These are phyloP conservation scores for Aegithalos caudatus DNA, from an alignment of 2,113 vertebrate genomes.

Conservation along the genomic window DNA sequence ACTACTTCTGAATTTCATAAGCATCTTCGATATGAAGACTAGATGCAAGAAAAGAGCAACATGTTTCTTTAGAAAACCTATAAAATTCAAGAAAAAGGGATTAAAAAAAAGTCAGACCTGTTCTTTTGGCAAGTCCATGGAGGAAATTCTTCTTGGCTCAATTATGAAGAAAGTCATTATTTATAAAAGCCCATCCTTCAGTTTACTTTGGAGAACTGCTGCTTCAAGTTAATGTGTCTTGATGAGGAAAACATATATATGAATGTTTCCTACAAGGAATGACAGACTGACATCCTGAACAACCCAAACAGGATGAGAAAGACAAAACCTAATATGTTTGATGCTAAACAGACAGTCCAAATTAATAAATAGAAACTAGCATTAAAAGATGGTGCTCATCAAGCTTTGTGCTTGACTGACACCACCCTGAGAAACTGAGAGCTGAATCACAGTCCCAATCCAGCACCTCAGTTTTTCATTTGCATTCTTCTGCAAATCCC, in stretches of 20 bases:
- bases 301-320: slow-evolving; percentile 7
- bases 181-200: neutral
- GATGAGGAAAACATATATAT: neutral
- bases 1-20: neutral
- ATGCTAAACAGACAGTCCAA: neutral
- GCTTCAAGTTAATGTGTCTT: neutral
- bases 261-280: neutral
- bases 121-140: slow-evolving; percentile 1
- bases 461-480: neutral
- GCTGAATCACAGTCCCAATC: neutral
- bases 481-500: neutral
- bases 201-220: slow-evolving; percentile 2
- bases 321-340: neutral
- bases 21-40: neutral
- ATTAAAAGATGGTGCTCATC: neutral
- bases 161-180: neutral
- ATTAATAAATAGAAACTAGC: neutral
- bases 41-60: neutral
- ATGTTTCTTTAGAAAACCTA: slow-evolving; percentile 21
- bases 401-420: neutral
- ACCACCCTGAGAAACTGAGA: neutral
- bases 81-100: neutral
- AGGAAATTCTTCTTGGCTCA: slow-evolving; percentile 41
- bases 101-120: slow-evolving; percentile 5
- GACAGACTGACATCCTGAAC: slow-evolving; percentile 11